Conservation (phyloP, 2,797 vertebrate genomes). For the Alcedo atthis region DNA sequence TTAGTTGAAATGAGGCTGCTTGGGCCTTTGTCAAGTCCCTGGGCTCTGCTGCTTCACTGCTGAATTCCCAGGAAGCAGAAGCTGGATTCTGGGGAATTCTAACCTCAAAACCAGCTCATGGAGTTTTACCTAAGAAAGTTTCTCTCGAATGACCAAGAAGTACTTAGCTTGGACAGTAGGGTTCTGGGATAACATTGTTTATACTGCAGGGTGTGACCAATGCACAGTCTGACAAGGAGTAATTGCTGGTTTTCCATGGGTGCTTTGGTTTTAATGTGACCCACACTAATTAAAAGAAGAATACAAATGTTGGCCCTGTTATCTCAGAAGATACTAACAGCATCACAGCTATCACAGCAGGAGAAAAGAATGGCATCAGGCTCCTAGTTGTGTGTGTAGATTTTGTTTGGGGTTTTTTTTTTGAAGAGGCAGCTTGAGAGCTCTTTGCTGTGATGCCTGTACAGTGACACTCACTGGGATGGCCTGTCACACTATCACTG, state of each 20-base stretch:
- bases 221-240: background rate
- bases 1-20: background rate
- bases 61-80: background rate
- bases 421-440: background rate
- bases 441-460: background rate
- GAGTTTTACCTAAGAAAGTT: background rate
- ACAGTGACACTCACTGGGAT: rapidly evolving
- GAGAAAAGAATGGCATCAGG: background rate
- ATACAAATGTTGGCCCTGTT: background rate
- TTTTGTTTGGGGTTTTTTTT: no score
- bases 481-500: background rate
- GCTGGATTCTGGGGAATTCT: background rate
- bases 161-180: background rate
- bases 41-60: background rate
- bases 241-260: background rate
- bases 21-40: background rate
- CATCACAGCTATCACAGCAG: background rate
- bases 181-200: background rate
- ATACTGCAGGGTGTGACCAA: background rate
- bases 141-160: background rate
- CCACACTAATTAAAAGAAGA: background rate
- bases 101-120: background rate
- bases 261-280: background rate
- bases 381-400: background rate
- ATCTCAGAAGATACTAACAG: background rate